Percentiles rank a stretch among this genome's conserved stretches.
phyloP scores from a whole-genome alignment of 2,113 vertebrate genomes.

The Gnathonemus echidnorhynchus region DNA sequence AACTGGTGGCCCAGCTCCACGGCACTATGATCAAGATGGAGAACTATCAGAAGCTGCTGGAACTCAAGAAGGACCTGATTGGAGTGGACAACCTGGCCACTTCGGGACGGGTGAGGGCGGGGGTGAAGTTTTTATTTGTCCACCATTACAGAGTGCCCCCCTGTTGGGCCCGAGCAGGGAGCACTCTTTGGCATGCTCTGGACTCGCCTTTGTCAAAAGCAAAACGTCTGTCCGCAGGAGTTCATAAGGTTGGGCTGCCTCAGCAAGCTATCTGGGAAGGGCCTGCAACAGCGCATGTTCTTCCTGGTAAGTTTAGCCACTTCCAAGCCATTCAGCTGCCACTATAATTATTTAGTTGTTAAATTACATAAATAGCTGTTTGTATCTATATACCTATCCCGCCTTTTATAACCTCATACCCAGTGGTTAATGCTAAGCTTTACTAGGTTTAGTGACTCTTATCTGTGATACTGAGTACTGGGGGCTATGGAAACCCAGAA shows the following conservation, averaged over 20 bases:
- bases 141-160: background rate
- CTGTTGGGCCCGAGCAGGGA: background rate
- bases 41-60: constrained; percentile 93
- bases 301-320: constrained; percentile 73
- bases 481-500: background rate
- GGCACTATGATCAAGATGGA: constrained; percentile 88
- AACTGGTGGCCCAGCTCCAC: constrained; percentile 84
- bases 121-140: background rate
- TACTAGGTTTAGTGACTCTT: background rate
- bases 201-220: background rate
- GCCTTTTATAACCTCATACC: background rate
- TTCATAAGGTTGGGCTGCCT: constrained; percentile 96
- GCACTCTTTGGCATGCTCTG: too few species aligned
- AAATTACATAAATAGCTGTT: background rate
- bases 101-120: constrained; percentile 74
- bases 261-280: constrained; percentile 95
- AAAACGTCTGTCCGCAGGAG: constrained; percentile 64
- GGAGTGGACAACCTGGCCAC: constrained; percentile 82
- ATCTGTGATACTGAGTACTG: background rate
- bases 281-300: constrained; percentile 97
- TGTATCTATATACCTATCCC: background rate
- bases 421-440: background rate
- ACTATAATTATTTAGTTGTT: background rate
- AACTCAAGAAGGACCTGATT: constrained; percentile 91
- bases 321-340: background rate